A percentile compares a stretch with the other conserved stretches of the same genome.
Conservation (phyloP, 2,888 invertebrate genomes). For the Cryptocephalus moraei region DNA sequence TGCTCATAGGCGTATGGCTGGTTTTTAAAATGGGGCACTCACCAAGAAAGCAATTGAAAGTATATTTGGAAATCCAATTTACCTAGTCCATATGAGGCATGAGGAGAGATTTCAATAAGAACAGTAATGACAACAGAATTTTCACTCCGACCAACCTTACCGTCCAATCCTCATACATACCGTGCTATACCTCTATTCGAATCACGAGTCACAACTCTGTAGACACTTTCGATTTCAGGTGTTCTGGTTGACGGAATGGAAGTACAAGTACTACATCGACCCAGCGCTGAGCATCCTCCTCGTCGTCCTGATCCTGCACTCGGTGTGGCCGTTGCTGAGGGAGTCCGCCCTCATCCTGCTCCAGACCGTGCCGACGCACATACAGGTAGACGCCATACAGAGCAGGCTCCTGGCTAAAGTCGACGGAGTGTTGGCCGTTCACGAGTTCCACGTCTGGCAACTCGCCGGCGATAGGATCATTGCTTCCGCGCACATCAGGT, state of each 20-base stretch:
- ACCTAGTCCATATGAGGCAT: too few species aligned
- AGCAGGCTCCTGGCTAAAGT: conserved; percentile 78
- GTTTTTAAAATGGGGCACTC: too few species aligned
- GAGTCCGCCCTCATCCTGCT: conserved; percentile 91
- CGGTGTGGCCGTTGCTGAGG: conserved; percentile 84
- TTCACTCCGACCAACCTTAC: too few species aligned
- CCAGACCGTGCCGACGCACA: conserved; percentile 97
- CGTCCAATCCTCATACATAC: too few species aligned
- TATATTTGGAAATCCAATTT: too few species aligned
- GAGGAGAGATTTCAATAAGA: too few species aligned
- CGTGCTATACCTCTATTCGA: too few species aligned
- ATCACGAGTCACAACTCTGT: too few species aligned
- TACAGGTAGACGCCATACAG: conserved; percentile 88
- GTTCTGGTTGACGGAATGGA: conserved; percentile 73
- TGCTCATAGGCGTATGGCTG: too few species aligned
- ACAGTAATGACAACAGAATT: too few species aligned
- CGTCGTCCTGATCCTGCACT: conserved; percentile 75
- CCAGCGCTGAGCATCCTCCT: conserved; percentile 86
- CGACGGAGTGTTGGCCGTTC: conserved; percentile 90
- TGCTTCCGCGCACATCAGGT: conserved; percentile 93
- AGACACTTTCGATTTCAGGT: conserved; percentile 19
- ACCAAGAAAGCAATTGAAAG: too few species aligned
- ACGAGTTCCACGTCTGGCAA: conserved; percentile 99
- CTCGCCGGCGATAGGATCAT: conserved; percentile 93
- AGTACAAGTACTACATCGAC: conserved; percentile 80